Evolutionary conservation across 2,888 invertebrate species (phyloP), one percentile per base, ranked within the genome.

Genomic region (Sylvicola fuscatus): DNA sequence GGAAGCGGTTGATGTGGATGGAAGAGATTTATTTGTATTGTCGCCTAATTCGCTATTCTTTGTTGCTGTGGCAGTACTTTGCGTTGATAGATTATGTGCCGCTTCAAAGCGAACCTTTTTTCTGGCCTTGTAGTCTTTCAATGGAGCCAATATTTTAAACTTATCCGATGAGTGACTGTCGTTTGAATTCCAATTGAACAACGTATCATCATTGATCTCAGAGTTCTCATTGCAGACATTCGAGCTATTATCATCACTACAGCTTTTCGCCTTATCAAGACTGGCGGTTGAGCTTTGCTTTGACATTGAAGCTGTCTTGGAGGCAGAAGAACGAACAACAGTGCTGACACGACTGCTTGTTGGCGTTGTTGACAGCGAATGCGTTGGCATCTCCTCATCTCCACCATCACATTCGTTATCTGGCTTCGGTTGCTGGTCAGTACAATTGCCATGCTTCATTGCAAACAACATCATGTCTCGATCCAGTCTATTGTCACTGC

Each of bases 301-400:
- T 60, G 46, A 21, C 5, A 21, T 21, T 21, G 56, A 56, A 48
- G 53, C 53, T 46, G 59, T 56, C 48, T 56, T 58, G 43, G 50
- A 53, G 43, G 53, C 45, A 42, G 54, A 50, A 36, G 45, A 52
- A 35, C 48, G 51, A 38, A 56, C 45, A 41, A 56, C 51, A 38
- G 46, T 53, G 36, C 49, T 53, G 38, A 45, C 49, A 39, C 59
- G 49, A 43, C 59, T 58, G 45, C 57, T 58, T 8, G 58, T 58
- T 27, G 58, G 58, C 21, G 58, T 58, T 36, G 56, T 33, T 29
- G 37, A 35, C 8, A 40, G 6, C 15, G 31, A 21, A 33, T 21
- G 21, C 21, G 21, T 21, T 4, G 21, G 21, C 4, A 21, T 21
- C 21, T 21, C 21, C 4, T 29, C 13, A 30, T 26, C 15, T 6